These are phyloP conservation scores for Plutella xylostella DNA, from an alignment of 2,888 invertebrate species.

Conservation along the genomic window DNA sequence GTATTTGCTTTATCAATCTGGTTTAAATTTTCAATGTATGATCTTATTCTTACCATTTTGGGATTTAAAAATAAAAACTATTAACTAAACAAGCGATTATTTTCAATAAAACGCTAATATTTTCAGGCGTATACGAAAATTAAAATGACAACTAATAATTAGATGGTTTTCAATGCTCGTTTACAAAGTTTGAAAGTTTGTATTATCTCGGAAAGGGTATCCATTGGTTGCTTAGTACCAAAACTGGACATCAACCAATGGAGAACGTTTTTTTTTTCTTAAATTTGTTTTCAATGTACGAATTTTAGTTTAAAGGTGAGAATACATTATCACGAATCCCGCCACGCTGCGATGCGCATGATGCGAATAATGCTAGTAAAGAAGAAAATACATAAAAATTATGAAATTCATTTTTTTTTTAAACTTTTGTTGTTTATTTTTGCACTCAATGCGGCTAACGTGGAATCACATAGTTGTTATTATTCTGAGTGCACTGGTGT, in stretches of 20 bases:
- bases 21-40: too few relatives aligned
- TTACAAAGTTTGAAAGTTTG: too few relatives aligned
- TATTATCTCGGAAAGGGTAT: too few relatives aligned
- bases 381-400: background rate
- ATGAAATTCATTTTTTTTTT: background rate
- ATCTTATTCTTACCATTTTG: constrained; percentile 54
- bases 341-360: too few relatives aligned
- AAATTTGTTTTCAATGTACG: background rate
- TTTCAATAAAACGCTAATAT: constrained; percentile 44
- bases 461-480: background rate
- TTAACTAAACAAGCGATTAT: constrained; percentile 35
- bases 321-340: background rate
- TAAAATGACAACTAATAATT: constrained; percentile 41
- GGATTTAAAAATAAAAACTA: constrained; percentile 40
- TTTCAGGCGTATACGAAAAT: constrained; percentile 60
- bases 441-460: background rate
- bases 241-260: too few relatives aligned
- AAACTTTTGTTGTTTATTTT: background rate
- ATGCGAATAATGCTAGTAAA: background rate
- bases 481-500: too few relatives aligned
- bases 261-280: too few relatives aligned
- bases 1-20: background rate
- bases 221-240: too few relatives aligned
- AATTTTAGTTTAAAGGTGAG: background rate
- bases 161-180: constrained; percentile 1